Evolutionary conservation across 30 jellyfish, hydroid and myxozoan species (phyloP), one percentile per base, ranked within the genome.

Genomic region (Turritopsis rubra): DNA sequence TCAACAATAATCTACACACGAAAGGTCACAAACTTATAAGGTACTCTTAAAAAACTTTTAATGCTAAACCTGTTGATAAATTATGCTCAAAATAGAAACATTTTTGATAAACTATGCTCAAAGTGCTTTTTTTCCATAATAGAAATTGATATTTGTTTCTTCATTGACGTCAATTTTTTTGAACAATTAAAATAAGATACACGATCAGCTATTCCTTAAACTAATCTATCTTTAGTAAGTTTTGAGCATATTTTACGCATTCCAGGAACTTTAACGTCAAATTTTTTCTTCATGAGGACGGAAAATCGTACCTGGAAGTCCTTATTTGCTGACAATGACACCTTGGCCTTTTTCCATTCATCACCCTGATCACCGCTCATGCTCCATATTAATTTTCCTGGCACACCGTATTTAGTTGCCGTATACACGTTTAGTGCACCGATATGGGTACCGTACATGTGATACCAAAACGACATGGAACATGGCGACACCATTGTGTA

Each of bases 291-390:
- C 60, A 41, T 3, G 60, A 41, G n/a, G n/a, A n/a, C n/a, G n/a
- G n/a, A n/a, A n/a, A n/a, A n/a, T n/a, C n/a, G n/a, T n/a, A 86
- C 90, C 86, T 94, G 99, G 99, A 94, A 94, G 77, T 94, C 95
- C 1, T 88, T 87, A 41, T 86, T 73, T 54, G 65, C 87, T 21
- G 88, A 53, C 21, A 94, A 76, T 7, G 90, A 23, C 22, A 80
- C 97, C 41, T 80, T 88, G 19, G 88, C 97, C 83, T 94, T 82
- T 72, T 60, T 65, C 99, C 99, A 94, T 24, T 54, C 78, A 80
- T 79, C 85, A 21, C 97, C 96, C 81, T 94, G 87, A 75, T 83
- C 88, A 1, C 94, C 96, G 5, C 96, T 70, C 83, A 73, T 78
- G 23, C 88, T 79, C 90, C 90, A 89, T 1, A 87, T 95, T 24